These are phyloP conservation scores for Athalia rosae DNA, from an alignment of 2,888 invertebrate genomes.

Conservation along the genomic window DNA sequence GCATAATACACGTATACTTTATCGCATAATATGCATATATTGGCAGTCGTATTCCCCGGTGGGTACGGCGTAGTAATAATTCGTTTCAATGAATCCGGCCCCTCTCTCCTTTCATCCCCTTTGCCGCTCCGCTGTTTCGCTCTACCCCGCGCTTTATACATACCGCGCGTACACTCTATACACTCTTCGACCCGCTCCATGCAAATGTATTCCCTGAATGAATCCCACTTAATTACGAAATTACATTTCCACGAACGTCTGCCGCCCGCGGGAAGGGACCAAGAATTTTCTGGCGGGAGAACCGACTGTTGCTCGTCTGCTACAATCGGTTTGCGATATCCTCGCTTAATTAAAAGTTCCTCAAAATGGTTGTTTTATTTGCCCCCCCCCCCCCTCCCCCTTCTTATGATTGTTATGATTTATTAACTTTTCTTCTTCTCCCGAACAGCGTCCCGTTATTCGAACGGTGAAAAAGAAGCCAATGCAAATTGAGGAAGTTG, in stretches of 20 bases:
- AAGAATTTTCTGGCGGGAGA: not conserved
- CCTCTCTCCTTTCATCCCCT: not conserved
- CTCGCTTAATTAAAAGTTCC: conserved; percentile 27
- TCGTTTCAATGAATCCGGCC: conserved; percentile 38
- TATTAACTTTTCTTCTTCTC: not conserved
- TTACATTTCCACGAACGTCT: conserved; percentile 28
- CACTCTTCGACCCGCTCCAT: too few species aligned
- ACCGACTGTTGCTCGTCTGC: not conserved
- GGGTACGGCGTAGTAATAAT: conserved; percentile 27
- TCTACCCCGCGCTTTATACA: too few species aligned
- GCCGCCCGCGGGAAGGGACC: not conserved
- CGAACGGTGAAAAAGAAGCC: too few species aligned
- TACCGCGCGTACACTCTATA: too few species aligned
- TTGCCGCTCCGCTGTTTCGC: not conserved
- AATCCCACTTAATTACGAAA: conserved; percentile 44
- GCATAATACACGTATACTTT: too few species aligned
- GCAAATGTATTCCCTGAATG: conserved; percentile 44
- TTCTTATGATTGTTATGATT: not conserved
- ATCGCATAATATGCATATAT: not conserved
- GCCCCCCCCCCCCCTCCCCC: too few species aligned
- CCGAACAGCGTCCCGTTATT: too few species aligned
- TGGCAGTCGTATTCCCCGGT: conserved; percentile 33
- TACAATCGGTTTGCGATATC: conserved; percentile 8
- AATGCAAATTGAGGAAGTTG: too few species aligned
- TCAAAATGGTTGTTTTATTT: not conserved